Conservation (phyloP, 2,888 invertebrate genomes). For the Hemithea aestivaria region DNA sequence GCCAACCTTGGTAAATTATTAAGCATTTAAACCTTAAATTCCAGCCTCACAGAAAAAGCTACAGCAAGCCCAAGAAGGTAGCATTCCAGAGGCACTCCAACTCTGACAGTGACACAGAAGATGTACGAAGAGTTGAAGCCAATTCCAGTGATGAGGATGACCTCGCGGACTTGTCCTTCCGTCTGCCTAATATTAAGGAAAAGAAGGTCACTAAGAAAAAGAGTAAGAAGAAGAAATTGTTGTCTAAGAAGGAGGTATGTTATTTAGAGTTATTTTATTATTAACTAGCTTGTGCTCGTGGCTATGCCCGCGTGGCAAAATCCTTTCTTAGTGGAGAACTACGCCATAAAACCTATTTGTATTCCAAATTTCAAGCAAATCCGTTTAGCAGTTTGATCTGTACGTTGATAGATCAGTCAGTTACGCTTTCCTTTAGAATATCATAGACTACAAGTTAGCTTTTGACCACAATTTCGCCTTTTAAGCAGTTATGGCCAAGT, state of each 20-base stretch:
- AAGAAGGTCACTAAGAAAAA: constrained; percentile 46
- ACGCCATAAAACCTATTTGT: too few species aligned
- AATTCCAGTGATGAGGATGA: constrained; percentile 52
- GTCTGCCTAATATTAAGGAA: constrained; percentile 45
- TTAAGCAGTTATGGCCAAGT: too few species aligned
- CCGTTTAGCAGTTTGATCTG: too few species aligned
- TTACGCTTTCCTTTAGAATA: too few species aligned
- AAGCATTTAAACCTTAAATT: constrained; percentile 22
- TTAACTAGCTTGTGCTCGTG: too few species aligned
- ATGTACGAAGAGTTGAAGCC: constrained; percentile 15
- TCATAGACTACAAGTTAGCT: too few species aligned
- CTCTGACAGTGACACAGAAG: constrained; percentile 41
- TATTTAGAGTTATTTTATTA: constrained; percentile 1
- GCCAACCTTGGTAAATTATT: too few species aligned
- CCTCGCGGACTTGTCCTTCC: constrained; percentile 56
- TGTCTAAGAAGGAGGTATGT: constrained; percentile 65
- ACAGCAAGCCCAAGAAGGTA: constrained; percentile 63
- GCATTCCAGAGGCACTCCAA: constrained; percentile 45
- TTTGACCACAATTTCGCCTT: too few species aligned
- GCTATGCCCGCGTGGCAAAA: too few species aligned
- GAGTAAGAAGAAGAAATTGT: constrained; percentile 44
- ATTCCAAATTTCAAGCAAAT: too few species aligned
- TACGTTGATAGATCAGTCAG: too few species aligned
- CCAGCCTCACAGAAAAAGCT: constrained; percentile 64
- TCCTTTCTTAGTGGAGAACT: too few species aligned